Conservation (phyloP, 1,140 invertebrate genomes). For the Drosophila pachea region DNA sequence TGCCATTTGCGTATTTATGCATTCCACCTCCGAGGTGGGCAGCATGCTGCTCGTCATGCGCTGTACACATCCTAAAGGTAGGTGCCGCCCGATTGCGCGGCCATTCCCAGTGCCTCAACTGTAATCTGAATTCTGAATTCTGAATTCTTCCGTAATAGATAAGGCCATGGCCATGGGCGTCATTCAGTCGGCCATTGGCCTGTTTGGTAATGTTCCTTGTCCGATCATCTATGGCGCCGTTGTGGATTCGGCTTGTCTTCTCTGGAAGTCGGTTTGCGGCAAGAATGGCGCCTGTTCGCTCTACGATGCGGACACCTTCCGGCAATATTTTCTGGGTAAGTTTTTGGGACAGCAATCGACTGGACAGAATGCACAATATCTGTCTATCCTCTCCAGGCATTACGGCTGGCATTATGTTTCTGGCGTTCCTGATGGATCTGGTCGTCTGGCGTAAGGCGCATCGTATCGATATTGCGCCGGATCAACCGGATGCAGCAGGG, state of each 20-base stretch:
- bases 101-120: neutral
- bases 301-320: slow-evolving; percentile 90
- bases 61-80: slow-evolving; percentile 90
- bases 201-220: slow-evolving; percentile 96
- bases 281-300: slow-evolving; percentile 89
- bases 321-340: slow-evolving; percentile 92
- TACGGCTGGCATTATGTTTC: slow-evolving; percentile 88
- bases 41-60: slow-evolving; percentile 93
- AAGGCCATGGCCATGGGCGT: slow-evolving; percentile 96
- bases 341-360: neutral
- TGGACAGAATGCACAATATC: neutral
- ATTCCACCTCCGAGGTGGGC: slow-evolving; percentile 94
- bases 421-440: slow-evolving; percentile 90
- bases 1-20: slow-evolving; percentile 92
- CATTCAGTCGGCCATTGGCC: slow-evolving; percentile 94
- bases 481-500: slow-evolving; percentile 47
- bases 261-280: slow-evolving; percentile 91
- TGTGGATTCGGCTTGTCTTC: slow-evolving; percentile 93
- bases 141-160: slow-evolving; percentile 80
- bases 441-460: slow-evolving; percentile 90
- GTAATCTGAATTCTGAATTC: no score
- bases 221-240: slow-evolving; percentile 95
- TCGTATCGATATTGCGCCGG: slow-evolving; percentile 84
- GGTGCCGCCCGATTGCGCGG: neutral
- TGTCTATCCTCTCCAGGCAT: slow-evolving; percentile 82